Conservation (phyloP, 2,797 vertebrate genomes). For the Atherinosoma microstoma region DNA sequence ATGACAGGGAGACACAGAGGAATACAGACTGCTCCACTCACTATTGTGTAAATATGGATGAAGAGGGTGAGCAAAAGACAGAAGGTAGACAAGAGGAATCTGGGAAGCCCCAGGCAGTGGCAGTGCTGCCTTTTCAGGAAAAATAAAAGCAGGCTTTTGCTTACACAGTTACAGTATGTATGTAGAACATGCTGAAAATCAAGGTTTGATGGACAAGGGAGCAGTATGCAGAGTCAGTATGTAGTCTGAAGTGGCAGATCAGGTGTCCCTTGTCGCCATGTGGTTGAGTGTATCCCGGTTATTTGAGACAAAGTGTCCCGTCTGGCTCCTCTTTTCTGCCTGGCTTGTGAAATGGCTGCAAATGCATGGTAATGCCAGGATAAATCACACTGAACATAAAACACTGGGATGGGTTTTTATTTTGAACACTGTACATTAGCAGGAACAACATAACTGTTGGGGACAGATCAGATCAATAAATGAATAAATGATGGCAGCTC, state of each 20-base stretch:
- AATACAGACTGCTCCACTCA: slow-evolving; percentile 55
- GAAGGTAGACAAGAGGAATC: slow-evolving; percentile 22
- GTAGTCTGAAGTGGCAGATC: slow-evolving; percentile 45
- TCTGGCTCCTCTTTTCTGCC: slow-evolving; percentile 33
- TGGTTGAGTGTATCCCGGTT: slow-evolving; percentile 30
- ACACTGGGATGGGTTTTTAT: slow-evolving; percentile 42
- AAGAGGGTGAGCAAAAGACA: slow-evolving; percentile 38
- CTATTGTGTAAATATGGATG: slow-evolving; percentile 71
- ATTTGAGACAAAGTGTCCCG: slow-evolving; percentile 25
- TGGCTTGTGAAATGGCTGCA: slow-evolving; percentile 36
- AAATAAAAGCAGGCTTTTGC: slow-evolving; percentile 2
- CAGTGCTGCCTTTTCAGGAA: slow-evolving; percentile 28
- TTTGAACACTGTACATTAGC: slow-evolving; percentile 51
- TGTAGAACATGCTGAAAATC: slow-evolving; percentile 12
- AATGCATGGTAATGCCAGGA: slow-evolving; percentile 29
- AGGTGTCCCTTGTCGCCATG: slow-evolving; percentile 44
- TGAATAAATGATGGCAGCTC: slow-evolving; percentile 64
- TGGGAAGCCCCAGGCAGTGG: slow-evolving; percentile 21
- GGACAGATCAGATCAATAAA: slow-evolving; percentile 59
- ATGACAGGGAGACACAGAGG: slow-evolving; percentile 43
- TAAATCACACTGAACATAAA: slow-evolving; percentile 26
- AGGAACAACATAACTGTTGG: slow-evolving; percentile 38
- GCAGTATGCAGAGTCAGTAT: slow-evolving; percentile 11
- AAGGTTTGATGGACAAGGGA: slow-evolving; percentile 17
- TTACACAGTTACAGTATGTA: slow-evolving; percentile 7